Percentiles rank a stretch among this genome's conserved stretches.
Conservation (phyloP, 1,140 invertebrate genomes). For the Laupala kohalensis region DNA sequence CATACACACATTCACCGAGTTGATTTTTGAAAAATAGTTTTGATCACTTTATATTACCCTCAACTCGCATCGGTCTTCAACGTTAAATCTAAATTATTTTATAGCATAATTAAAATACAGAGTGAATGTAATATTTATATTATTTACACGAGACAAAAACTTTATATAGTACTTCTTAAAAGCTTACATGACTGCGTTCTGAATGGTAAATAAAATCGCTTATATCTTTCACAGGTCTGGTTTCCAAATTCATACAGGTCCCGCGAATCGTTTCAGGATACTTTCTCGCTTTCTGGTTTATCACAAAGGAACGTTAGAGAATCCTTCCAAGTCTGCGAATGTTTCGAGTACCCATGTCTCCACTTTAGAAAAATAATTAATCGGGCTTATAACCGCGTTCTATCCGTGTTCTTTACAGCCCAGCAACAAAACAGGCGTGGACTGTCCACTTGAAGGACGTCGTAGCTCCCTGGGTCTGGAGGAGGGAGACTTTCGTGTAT, state of each 20-base stretch:
- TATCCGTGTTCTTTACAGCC: background rate
- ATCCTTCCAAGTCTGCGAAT: background rate
- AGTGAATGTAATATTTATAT: background rate
- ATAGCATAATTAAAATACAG: background rate
- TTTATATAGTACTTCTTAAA: background rate
- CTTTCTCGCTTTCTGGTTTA: background rate
- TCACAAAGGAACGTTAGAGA: background rate
- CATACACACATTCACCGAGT: background rate
- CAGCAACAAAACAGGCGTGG: too few relatives aligned
- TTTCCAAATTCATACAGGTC: background rate
- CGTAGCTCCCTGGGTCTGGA: background rate
- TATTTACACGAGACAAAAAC: background rate
- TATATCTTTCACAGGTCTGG: background rate
- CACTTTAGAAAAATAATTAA: background rate
- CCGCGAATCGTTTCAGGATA: background rate
- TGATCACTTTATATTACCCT: background rate
- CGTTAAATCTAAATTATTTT: background rate
- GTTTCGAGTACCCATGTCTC: background rate
- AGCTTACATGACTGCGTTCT: background rate
- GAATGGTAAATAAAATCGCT: background rate
- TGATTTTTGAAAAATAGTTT: background rate
- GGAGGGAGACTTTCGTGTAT: background rate
- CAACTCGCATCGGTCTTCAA: background rate
- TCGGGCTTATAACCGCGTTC: background rate
- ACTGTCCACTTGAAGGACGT: too few relatives aligned